Evolutionary conservation across 2,113 vertebrate genomes (phyloP), one percentile per base, ranked within the genome.

Genomic region (Xyliphius kryptos): DNA sequence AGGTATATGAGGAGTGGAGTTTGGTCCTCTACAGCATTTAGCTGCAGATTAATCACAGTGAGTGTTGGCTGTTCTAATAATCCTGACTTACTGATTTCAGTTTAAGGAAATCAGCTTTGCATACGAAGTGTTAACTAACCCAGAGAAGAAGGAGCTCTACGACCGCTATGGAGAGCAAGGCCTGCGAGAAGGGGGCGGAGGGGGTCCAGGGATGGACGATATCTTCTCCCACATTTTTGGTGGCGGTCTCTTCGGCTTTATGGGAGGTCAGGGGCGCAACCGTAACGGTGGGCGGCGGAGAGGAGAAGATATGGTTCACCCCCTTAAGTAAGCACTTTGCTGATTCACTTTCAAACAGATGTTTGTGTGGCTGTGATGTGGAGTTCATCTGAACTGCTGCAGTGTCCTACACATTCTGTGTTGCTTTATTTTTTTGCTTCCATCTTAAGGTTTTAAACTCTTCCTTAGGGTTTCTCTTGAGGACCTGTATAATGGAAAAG

Each of bases 41-140:
- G n/a, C n/a, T n/a, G n/a, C n/a, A n/a, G n/a, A n/a, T n/a, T n/a
- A n/a, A n/a, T n/a, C n/a, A n/a, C n/a, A n/a, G n/a, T n/a, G n/a
- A n/a, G n/a, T n/a, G n/a, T n/a, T n/a, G n/a, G n/a, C n/a, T n/a
- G n/a, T n/a, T n/a, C n/a, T n/a, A n/a, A n/a, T n/a, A n/a, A n/a
- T n/a, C n/a, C n/a, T n/a, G n/a, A n/a, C n/a, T n/a, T n/a, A n/a
- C 10, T 59, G 0, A 8, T 21, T 58, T 53, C 36, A 99, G 96
- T 99, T 99, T 77, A 99, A 99, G 86, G 96, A 98, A 82, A 97
- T 99, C 72, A 99, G 95, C 72, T 99, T 99, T 88, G 96, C 96
- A 3, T 99, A 98, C 71, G 96, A 99, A 84, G 95, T 98, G 0
- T 72, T 98, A 56, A 94, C 94, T 51, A 98, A 95, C 67, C 94